Base-by-base conservation (phyloP, 1,140 invertebrate species). In the Pseudomyrmex cubaensis region DNA sequence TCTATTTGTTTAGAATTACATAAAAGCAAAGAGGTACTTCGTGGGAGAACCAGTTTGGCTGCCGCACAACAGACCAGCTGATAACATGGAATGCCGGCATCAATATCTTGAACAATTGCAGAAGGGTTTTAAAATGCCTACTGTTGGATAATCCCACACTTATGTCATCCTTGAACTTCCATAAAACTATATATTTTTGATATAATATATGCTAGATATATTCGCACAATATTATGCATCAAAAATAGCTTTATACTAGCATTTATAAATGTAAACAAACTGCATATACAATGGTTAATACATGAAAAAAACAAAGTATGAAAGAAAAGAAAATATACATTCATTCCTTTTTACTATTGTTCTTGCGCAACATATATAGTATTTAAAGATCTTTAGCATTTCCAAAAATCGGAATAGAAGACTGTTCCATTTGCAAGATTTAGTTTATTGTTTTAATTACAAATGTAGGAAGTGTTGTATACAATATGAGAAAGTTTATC, bases 11-110 rank as follows among this genome's bases (percentile, higher is more conserved):
- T 93, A 98, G 97, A 97, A 99, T 94, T 99, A 96, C 90, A 97
- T 99, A 20, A 96, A 96, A 92, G 98, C 97, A 0, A 97, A 97
- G 89, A 95, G 98, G 80, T 97, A 98, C 87, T 99, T 99, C 93
- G 95, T 98, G 88, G 98, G 98, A 17, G 98, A 98, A 91, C 98
- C 98, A 9, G 96, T 99, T 9, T 99, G 98, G 98, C 95, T 97
- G 0, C 96, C 98, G 0, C 95, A 98, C 90, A 98, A 99, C 93
- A 95, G 98, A 82, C 98, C 98, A 3, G 97, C 96, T 13, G 98
- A 99, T 91, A 94, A 98, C n/a, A 97, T 98, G 97, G 95, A 96
- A 2, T 97, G 96, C 82, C 95, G 98, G 15, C 95, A 96, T 90
- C 90, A 95, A 4, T 98, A 98, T 91, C 90, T 98, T 0, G 85